phyloP scores from a whole-genome alignment of 2,888 invertebrate genomes.

The Watsonalla cultraria region DNA sequence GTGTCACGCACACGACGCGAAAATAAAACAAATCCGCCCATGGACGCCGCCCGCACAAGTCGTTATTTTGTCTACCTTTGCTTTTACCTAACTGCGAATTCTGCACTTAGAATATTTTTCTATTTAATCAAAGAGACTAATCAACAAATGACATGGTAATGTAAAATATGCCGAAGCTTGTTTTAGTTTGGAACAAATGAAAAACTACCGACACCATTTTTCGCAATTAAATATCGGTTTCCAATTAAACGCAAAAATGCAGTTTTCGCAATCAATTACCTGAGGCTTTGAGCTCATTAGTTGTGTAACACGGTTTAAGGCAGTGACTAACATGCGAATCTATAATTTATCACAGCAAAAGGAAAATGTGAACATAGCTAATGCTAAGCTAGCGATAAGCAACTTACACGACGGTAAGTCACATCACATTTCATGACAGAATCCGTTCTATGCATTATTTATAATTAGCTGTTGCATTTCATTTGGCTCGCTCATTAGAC shows the following conservation, averaged over 20 bases:
- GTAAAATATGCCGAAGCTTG: too few relatives aligned
- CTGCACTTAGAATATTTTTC: neutral
- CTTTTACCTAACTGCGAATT: constrained; percentile 6
- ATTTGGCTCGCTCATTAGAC: constrained; percentile 55
- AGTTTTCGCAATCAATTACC: neutral
- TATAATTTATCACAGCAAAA: constrained; percentile 21
- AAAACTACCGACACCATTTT: too few relatives aligned
- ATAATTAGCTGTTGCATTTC: constrained; percentile 46
- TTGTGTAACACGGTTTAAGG: neutral
- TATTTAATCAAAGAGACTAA: neutral
- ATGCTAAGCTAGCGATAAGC: constrained; percentile 8
- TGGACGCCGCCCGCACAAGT: constrained; percentile 22
- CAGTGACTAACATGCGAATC: constrained; percentile 8
- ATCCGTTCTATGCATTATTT: constrained; percentile 37
- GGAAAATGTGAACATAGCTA: constrained; percentile 8
- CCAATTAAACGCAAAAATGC: too few relatives aligned
- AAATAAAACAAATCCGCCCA: constrained; percentile 32
- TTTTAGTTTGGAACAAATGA: too few relatives aligned
- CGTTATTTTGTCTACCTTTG: constrained; percentile 9
- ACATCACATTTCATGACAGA: constrained; percentile 42
- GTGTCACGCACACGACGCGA: constrained; percentile 35
- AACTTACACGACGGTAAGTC: constrained; percentile 23
- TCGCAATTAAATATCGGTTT: too few relatives aligned
- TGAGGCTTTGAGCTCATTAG: neutral
- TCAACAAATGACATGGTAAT: neutral